These are phyloP conservation scores for Machimus atricapillus DNA, from an alignment of 2,888 invertebrate species.

Conservation along the genomic window DNA sequence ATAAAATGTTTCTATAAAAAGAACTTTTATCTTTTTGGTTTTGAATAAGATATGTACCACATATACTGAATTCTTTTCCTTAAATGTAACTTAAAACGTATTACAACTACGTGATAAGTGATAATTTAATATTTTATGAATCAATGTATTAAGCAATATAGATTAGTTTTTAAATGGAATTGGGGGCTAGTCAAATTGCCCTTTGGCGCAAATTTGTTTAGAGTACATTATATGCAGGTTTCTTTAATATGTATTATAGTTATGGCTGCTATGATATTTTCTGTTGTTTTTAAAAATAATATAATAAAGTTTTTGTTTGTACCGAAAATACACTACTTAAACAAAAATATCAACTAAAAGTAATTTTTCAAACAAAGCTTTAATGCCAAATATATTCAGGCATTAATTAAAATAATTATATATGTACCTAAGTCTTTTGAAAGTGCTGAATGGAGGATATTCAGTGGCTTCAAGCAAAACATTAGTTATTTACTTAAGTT, in stretches of 20 bases:
- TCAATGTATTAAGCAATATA: too few relatives aligned
- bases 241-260: too few relatives aligned
- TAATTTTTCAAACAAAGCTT: background rate
- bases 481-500: background rate
- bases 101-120: too few relatives aligned
- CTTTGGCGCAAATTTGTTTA: too few relatives aligned
- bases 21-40: background rate
- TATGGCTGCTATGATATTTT: background rate
- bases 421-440: background rate
- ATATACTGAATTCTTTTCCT: background rate
- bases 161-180: too few relatives aligned
- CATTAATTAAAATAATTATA: background rate
- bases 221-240: too few relatives aligned
- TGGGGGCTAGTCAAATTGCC: too few relatives aligned
- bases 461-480: background rate
- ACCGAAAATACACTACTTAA: background rate
- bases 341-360: background rate
- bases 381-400: background rate
- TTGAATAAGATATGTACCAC: too few relatives aligned
- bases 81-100: background rate
- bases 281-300: background rate
- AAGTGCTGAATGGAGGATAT: background rate
- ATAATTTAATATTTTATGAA: too few relatives aligned
- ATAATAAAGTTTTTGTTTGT: background rate
- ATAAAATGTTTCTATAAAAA: background rate